phyloP scores from a whole-genome alignment of 2,113 vertebrate genomes.

The Amblyopsis rosae region DNA sequence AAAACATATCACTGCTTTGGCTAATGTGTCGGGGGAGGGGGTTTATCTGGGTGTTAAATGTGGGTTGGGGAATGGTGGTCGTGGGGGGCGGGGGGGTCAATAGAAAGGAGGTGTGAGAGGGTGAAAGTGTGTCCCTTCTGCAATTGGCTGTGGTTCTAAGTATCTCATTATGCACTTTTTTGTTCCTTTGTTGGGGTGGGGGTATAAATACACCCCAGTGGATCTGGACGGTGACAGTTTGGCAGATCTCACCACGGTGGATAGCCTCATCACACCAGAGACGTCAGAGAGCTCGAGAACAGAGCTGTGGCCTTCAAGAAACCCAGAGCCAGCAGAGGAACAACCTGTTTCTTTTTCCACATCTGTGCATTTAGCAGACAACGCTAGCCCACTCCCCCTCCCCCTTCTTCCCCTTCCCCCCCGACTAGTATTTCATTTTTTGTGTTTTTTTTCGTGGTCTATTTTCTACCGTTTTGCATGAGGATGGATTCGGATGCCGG shows the following conservation, averaged over 20 bases:
- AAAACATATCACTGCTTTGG: slow-evolving; percentile 43
- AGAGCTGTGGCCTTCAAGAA: slow-evolving; percentile 1
- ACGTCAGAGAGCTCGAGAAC: slow-evolving; percentile 17
- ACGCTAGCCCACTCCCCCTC: background rate
- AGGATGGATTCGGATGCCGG: slow-evolving; percentile 79
- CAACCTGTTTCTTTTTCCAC: background rate
- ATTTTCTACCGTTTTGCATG: slow-evolving; percentile 10
- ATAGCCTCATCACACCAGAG: slow-evolving; percentile 29
- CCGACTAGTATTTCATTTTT: background rate
- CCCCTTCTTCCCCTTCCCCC: background rate
- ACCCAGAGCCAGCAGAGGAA: slow-evolving; percentile 17
- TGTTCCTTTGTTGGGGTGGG: slow-evolving; percentile 79
- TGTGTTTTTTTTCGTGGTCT: background rate
- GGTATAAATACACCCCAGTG: slow-evolving; percentile 76
- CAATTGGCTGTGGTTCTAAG: slow-evolving; percentile 78
- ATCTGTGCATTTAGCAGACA: background rate
- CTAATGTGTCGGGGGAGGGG: slow-evolving; percentile 54
- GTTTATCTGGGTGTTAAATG: slow-evolving; percentile 44
- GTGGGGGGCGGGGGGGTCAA: slow-evolving; percentile 38
- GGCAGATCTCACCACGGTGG: slow-evolving; percentile 42
- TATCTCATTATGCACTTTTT: slow-evolving; percentile 81
- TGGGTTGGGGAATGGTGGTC: slow-evolving; percentile 60
- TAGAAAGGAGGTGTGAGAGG: slow-evolving; percentile 48
- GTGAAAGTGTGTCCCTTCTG: slow-evolving; percentile 75
- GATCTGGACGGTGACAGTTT: slow-evolving; percentile 61